phyloP scores from a whole-genome alignment of 1,140 invertebrate species.

The Nebria ingens region DNA sequence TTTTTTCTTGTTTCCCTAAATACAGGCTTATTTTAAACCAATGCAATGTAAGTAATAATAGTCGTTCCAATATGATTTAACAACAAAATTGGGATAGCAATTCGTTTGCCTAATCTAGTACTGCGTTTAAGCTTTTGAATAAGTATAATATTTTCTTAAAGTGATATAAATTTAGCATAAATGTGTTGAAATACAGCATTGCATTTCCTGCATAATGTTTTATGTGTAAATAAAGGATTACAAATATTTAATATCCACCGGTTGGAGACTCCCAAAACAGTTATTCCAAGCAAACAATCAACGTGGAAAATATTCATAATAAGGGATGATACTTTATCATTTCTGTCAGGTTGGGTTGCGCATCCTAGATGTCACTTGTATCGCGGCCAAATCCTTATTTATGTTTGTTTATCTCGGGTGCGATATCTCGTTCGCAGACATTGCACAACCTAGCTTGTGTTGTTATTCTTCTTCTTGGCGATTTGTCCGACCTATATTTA shows the following conservation, averaged over 20 bases:
- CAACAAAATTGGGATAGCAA: no score
- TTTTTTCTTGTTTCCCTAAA: no score
- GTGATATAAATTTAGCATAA: no score
- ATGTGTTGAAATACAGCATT: no score
- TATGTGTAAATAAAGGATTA: no score
- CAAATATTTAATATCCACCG: not conserved
- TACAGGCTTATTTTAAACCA: no score
- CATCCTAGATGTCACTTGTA: not conserved
- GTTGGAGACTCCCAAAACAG: not conserved
- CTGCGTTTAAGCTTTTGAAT: no score
- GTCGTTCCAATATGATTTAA: no score
- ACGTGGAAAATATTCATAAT: not conserved
- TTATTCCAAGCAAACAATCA: not conserved
- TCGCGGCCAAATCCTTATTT: conserved; percentile 9
- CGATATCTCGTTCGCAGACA: not conserved
- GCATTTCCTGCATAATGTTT: no score
- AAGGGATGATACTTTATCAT: conserved; percentile 2
- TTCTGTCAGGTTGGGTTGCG: not conserved
- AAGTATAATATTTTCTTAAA: no score
- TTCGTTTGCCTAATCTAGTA: no score
- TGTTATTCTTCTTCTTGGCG: not conserved
- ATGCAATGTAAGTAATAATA: no score
- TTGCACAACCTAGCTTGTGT: not conserved
- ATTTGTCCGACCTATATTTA: not conserved
- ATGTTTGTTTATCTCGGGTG: not conserved